phyloP scores from a whole-genome alignment of 2,113 vertebrate genomes.

The Tychaedon coryphoeus region DNA sequence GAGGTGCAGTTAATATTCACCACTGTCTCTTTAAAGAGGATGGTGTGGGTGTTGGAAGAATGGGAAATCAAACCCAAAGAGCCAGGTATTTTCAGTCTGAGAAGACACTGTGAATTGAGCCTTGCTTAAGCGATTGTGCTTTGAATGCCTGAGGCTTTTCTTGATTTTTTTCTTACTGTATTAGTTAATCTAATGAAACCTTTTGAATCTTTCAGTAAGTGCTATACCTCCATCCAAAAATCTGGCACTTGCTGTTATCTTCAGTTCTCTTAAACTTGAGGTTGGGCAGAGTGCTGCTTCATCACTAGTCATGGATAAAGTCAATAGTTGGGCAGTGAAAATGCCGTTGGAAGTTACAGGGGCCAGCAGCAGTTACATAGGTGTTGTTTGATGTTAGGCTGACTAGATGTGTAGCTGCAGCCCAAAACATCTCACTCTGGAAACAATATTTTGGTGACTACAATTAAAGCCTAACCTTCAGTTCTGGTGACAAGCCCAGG shows the following conservation, averaged over 20 bases:
- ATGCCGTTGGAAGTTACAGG: accelerated
- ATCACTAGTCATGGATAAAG: background rate
- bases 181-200: background rate
- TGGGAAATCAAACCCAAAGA: background rate
- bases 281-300: background rate
- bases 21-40: too few species aligned
- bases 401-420: background rate
- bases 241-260: background rate
- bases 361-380: background rate
- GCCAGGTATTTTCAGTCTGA: accelerated
- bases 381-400: accelerated
- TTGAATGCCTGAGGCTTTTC: background rate
- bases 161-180: background rate
- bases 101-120: accelerated
- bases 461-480: background rate
- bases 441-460: background rate
- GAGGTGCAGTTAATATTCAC: background rate
- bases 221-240: background rate
- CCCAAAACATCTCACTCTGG: background rate
- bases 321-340: background rate
- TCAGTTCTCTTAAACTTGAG: background rate
- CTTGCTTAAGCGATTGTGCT: background rate
- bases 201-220: background rate
- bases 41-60: accelerated
- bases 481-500: background rate